Evolutionary conservation across 2,797 vertebrate genomes (phyloP), one percentile per base, ranked within the genome.

Genomic region (Avahi laniger): DNA sequence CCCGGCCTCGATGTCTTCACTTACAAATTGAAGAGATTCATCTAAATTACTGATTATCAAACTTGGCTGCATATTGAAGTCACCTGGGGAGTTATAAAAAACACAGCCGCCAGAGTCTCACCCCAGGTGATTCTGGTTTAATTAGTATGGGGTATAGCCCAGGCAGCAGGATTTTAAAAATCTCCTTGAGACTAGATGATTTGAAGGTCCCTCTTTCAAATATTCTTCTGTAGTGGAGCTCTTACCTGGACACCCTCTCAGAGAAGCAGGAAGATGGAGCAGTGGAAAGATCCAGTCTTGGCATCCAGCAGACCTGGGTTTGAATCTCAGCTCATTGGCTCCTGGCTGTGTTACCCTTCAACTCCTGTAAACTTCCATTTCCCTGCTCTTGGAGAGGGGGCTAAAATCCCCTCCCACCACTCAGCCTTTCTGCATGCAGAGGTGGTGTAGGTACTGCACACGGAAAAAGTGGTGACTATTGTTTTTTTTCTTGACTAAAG

Each of bases 401-500:
- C 80, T 67, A 48, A 78, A 72, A 35, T 43, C 28, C 70, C 70
- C 2, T 14, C 46, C 52, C 13, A 26, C 5, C 8, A 18, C 18
- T 28, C 30, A 6, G 81, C 48, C 18, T 38, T 75, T 81, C 78
- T 67, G 14, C 12, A 0, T 3, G 11, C 50, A 67, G 28, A 63
- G 57, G 43, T 24, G 30, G 22, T 28, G 79, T 59, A 65, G 48
- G 12, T 52, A 28, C 63, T 17, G 4, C 22, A 33, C 11, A 7
- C 10, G 24, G 91, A n/a, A 30, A n/a, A 18, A 54, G 28, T 76
- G 52, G 72, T 95, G 72, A 96, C 38, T 46, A 0, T 26, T 89
- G 35, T 89, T 67, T 50, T 50, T 52, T 75, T 86, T 75, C 95
- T 87, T 81, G 65, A 92, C 81, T 95, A 89, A 98, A 99, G 99